phyloP scores from a whole-genome alignment of 2,888 invertebrate species.

The Merodon equestris region DNA sequence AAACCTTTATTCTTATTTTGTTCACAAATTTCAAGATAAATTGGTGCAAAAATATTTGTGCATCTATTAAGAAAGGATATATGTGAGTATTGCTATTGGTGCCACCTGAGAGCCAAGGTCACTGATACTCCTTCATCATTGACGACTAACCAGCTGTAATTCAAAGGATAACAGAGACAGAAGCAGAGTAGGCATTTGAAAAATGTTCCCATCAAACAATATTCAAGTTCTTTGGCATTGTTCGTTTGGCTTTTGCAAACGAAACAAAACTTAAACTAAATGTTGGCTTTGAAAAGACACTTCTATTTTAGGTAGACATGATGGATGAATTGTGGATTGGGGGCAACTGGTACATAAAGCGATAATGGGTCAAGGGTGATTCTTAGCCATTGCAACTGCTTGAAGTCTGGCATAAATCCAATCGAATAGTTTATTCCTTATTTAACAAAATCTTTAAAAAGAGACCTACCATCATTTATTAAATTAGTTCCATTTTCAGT shows the following conservation, averaged over 20 bases:
- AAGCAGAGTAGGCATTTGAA: slow-evolving; percentile 48
- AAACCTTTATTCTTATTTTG: slow-evolving; percentile 2
- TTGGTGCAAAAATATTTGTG: slow-evolving; percentile 54
- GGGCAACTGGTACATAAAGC: background rate
- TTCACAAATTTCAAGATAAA: slow-evolving; percentile 44
- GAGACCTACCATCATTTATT: no score
- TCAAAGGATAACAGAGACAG: slow-evolving; percentile 39
- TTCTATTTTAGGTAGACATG: slow-evolving; percentile 8
- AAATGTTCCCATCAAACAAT: slow-evolving; percentile 47
- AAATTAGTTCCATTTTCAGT: no score
- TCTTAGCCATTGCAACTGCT: no score
- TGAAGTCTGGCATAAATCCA: no score
- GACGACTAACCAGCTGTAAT: slow-evolving; percentile 23
- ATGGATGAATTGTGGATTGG: background rate
- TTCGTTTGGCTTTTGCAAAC: slow-evolving; percentile 48
- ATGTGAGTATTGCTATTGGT: background rate
- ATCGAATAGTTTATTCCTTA: no score
- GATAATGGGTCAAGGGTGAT: slow-evolving; percentile 48
- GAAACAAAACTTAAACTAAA: slow-evolving; percentile 52
- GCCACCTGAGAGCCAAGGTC: no score
- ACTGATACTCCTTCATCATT: no score
- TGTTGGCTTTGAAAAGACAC: slow-evolving; percentile 40
- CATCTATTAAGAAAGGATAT: slow-evolving; percentile 27
- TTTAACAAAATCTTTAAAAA: no score
- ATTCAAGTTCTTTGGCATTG: slow-evolving; percentile 42